These are phyloP conservation scores for Cryptops parisi DNA, from an alignment of 2,888 invertebrate species.

Conservation along the genomic window DNA sequence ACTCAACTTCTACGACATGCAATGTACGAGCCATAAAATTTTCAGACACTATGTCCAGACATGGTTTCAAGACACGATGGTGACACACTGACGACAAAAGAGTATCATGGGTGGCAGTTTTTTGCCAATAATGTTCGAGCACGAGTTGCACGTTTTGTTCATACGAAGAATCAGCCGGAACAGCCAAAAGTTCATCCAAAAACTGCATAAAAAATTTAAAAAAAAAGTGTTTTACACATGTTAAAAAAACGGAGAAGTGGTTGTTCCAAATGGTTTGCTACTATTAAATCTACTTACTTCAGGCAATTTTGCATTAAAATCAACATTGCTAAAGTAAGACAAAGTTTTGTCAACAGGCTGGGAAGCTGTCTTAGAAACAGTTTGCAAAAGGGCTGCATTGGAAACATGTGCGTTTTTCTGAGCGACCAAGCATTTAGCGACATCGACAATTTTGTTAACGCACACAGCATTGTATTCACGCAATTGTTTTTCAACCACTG, in stretches of 20 bases:
- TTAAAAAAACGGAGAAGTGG: not conserved
- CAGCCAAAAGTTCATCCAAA: conserved; percentile 8
- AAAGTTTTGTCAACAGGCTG: no score
- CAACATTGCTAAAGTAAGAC: no score
- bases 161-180: conserved; percentile 15
- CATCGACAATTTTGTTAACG: no score
- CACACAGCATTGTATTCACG: no score
- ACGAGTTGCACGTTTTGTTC: conserved; percentile 18
- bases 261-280: not conserved
- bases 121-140: no score
- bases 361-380: no score
- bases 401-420: no score
- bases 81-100: conserved; percentile 21
- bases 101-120: conserved; percentile 22
- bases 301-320: no score
- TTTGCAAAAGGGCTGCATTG: no score
- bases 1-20: not conserved
- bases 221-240: not conserved
- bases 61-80: conserved; percentile 27
- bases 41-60: conserved; percentile 59
- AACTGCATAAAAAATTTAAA: conserved; percentile 4
- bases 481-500: no score
- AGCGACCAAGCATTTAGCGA: no score
- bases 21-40: conserved; percentile 34
- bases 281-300: no score